phyloP scores from a whole-genome alignment of 2,888 invertebrate genomes.

The Monochamus alternatus region DNA sequence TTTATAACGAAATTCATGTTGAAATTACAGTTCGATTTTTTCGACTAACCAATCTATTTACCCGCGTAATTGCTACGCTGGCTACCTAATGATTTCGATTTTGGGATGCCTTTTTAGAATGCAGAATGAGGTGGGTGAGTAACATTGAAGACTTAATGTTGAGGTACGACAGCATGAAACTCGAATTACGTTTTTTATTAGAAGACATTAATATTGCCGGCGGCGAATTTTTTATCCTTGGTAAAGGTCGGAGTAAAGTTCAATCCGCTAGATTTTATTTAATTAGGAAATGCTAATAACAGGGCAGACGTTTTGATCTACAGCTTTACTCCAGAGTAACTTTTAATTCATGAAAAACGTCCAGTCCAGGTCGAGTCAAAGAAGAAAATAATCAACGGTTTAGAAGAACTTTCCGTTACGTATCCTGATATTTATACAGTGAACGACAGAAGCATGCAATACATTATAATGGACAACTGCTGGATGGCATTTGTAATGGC shows the following conservation, averaged over 20 bases:
- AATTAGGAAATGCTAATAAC: neutral
- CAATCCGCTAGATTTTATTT: neutral
- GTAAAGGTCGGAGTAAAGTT: neutral
- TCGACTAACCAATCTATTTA: conserved; percentile 23
- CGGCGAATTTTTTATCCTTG: neutral
- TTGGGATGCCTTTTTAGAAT: conserved; percentile 28
- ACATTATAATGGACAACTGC: too few species aligned
- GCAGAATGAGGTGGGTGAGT: conserved; percentile 13
- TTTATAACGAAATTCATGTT: conserved; percentile 19
- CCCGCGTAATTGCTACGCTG: conserved; percentile 14
- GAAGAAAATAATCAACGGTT: too few species aligned
- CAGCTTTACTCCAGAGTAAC: too few species aligned
- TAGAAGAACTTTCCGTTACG: too few species aligned
- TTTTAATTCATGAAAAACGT: too few species aligned
- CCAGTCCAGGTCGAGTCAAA: too few species aligned
- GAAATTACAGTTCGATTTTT: conserved; percentile 27
- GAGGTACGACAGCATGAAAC: conserved; percentile 5
- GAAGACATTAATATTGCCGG: neutral
- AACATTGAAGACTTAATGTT: conserved; percentile 15
- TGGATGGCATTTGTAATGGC: too few species aligned
- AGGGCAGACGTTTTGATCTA: too few species aligned
- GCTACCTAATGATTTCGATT: conserved; percentile 6
- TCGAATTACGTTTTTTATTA: neutral
- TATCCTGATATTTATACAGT: too few species aligned
- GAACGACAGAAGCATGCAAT: too few species aligned